A percentile compares a stretch with the other conserved stretches of the same genome.
Evolutionary conservation across 2,797 vertebrate species (phyloP).

Genomic region (Fringilla coelebs): DNA sequence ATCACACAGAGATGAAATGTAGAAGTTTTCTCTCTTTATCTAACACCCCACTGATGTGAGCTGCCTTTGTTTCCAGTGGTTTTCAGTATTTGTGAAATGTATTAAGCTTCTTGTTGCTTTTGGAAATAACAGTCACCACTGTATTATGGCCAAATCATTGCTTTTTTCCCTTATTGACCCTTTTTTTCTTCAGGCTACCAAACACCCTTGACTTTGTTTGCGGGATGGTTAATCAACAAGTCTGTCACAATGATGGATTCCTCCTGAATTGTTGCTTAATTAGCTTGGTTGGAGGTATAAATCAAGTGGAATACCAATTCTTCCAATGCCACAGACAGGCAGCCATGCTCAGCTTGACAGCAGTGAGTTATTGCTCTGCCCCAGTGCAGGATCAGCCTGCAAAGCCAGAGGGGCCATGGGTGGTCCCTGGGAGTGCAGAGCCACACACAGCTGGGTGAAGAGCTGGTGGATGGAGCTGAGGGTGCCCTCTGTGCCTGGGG

Average conservation of each 20-base stretch:
- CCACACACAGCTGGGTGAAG: background rate
- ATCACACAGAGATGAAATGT: background rate
- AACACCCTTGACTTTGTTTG: conserved; percentile 59
- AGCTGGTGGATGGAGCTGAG: background rate
- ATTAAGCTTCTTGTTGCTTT: background rate
- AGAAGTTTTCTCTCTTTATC: background rate
- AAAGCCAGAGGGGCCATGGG: background rate
- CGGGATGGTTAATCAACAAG: conserved; percentile 72
- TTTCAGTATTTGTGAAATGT: background rate
- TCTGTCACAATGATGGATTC: conserved; percentile 79
- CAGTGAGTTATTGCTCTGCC: conserved; percentile 50
- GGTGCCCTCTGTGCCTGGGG: background rate
- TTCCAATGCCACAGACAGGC: conserved; percentile 28
- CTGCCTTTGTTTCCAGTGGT: background rate
- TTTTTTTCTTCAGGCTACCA: conserved; percentile 7
- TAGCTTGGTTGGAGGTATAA: conserved; percentile 73
- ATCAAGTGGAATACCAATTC: conserved; percentile 64
- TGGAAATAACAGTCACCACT: background rate
- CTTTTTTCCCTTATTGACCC: conserved; percentile 47
- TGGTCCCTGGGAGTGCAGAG: background rate
- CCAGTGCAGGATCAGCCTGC: background rate
- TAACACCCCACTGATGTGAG: background rate
- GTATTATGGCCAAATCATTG: background rate
- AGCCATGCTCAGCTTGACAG: conserved; percentile 23
- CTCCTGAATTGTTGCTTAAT: conserved; percentile 73